phyloP scores from a whole-genome alignment of 2,888 invertebrate species.

The Drosophila recens region DNA sequence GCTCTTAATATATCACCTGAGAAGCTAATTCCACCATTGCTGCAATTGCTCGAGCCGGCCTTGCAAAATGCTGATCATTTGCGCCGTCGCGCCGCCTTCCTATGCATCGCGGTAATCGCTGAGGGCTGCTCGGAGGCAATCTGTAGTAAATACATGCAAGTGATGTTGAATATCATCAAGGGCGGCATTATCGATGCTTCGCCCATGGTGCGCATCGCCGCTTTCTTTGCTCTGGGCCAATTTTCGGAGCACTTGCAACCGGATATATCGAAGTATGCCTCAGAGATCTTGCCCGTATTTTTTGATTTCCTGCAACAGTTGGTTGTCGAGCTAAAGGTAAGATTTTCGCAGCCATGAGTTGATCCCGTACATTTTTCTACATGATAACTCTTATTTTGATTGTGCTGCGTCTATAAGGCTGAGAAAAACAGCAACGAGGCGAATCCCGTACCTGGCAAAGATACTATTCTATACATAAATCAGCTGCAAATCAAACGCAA shows the following conservation, averaged over 20 bases:
- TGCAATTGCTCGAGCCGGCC: conserved; percentile 89
- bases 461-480: conserved; percentile 81
- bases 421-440: conserved; percentile 48
- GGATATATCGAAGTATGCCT: conserved; percentile 90
- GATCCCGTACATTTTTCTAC: conserved; percentile 19
- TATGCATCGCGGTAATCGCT: conserved; percentile 90
- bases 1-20: conserved; percentile 92
- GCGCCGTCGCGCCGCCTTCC: conserved; percentile 90
- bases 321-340: conserved; percentile 86
- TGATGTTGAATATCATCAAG: conserved; percentile 89
- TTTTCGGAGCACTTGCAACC: conserved; percentile 93
- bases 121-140: conserved; percentile 93
- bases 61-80: conserved; percentile 88
- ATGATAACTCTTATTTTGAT: conserved; percentile 51
- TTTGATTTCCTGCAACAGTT: conserved; percentile 89
- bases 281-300: conserved; percentile 90
- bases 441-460: conserved; percentile 64
- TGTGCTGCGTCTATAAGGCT: conserved; percentile 61
- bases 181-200: conserved; percentile 89
- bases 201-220: conserved; percentile 89
- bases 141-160: conserved; percentile 89
- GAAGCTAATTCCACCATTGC: conserved; percentile 90
- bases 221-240: conserved; percentile 92
- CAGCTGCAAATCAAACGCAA: conserved; percentile 83
- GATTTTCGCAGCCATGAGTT: conserved; percentile 10